Conservation (phyloP, 2,888 invertebrate genomes). For the Nudaria mundana region DNA sequence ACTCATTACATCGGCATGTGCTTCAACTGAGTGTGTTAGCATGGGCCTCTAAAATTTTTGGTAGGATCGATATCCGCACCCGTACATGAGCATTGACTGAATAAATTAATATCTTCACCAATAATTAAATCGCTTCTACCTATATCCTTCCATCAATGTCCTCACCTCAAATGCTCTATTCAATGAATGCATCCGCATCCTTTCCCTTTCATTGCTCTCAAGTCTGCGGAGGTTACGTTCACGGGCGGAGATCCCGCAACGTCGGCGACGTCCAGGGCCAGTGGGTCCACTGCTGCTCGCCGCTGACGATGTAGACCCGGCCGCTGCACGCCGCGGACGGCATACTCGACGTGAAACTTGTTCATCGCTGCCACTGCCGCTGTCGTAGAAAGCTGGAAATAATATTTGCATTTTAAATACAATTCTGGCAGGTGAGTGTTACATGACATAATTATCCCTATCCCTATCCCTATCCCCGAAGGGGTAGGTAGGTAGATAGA, state of each 20-base stretch:
- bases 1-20: too few relatives aligned
- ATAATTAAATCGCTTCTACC: too few relatives aligned
- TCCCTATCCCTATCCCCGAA: too few relatives aligned
- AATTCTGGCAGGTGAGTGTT: neutral
- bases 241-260: slow-evolving; percentile 89
- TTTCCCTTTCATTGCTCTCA: slow-evolving; percentile 94
- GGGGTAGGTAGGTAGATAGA: too few relatives aligned
- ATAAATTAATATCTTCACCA: too few relatives aligned
- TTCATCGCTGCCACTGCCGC: slow-evolving; percentile 67
- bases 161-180: slow-evolving; percentile 94
- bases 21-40: too few relatives aligned
- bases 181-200: slow-evolving; percentile 95
- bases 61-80: too few relatives aligned
- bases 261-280: slow-evolving; percentile 81
- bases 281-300: slow-evolving; percentile 43
- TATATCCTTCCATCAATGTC: too few relatives aligned
- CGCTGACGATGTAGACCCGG: slow-evolving; percentile 54
- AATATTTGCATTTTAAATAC: neutral
- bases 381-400: slow-evolving; percentile 66
- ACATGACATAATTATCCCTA: too few relatives aligned
- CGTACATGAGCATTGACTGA: too few relatives aligned
- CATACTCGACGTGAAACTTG: slow-evolving; percentile 48
- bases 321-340: slow-evolving; percentile 53
- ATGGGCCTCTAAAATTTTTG: too few relatives aligned
- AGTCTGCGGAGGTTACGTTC: slow-evolving; percentile 92